Percentiles rank a stretch among this genome's conserved stretches.
Evolutionary conservation across 2,113 vertebrate species (phyloP).

Genomic region (Callipepla squamata): DNA sequence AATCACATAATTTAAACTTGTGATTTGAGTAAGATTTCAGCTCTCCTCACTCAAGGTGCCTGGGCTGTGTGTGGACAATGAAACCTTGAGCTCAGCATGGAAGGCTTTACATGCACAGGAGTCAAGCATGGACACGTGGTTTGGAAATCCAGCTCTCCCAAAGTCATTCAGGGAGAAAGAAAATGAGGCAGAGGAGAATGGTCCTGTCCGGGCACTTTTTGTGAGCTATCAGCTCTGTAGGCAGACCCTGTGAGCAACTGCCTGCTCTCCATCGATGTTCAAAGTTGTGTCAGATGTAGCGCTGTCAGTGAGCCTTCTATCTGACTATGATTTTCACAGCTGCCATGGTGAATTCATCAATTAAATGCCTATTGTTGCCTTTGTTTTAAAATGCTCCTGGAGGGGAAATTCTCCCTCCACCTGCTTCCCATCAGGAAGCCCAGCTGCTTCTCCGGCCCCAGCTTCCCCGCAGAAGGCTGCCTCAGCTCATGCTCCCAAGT

Average conservation of each 20-base stretch:
- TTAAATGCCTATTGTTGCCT: conserved; percentile 6
- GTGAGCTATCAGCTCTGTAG: rapidly evolving
- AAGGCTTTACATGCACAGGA: rapidly evolving
- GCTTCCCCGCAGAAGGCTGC: background rate
- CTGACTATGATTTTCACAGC: conserved; percentile 9
- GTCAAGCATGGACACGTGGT: background rate
- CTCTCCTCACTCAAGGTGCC: background rate
- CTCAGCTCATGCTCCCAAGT: background rate
- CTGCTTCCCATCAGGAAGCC: background rate
- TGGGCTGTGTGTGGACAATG: background rate
- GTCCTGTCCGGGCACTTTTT: background rate
- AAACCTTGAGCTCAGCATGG: background rate
- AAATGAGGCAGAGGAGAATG: background rate
- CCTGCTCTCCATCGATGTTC: background rate
- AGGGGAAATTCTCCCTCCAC: conserved; percentile 5
- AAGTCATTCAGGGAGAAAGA: background rate
- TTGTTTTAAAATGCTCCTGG: background rate
- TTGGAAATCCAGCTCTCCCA: background rate
- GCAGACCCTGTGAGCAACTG: background rate
- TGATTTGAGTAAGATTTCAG: background rate
- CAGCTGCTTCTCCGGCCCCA: conserved; percentile 31
- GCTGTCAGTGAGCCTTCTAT: background rate
- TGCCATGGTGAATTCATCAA: background rate
- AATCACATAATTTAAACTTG: background rate
- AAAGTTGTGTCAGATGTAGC: background rate